Evolutionary conservation across 2,888 invertebrate genomes (phyloP).

Genomic region (Protophormia terraenovae): DNA sequence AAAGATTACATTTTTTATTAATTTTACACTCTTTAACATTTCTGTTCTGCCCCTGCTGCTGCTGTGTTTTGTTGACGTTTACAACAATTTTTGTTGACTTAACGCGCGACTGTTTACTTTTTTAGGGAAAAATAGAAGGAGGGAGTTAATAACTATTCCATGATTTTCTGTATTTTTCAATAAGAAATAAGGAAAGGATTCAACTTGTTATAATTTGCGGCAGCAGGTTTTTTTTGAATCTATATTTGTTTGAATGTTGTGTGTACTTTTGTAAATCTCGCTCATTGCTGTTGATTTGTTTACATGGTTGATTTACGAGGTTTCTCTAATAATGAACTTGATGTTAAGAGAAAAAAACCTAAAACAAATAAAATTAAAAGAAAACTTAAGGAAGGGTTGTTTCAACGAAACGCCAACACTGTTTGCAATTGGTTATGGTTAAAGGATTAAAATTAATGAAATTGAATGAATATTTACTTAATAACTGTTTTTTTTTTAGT

Average conservation of each 20-base stretch:
- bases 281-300: slow-evolving; percentile 61
- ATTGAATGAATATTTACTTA: slow-evolving; percentile 66
- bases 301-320: slow-evolving; percentile 64
- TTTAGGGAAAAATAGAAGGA: slow-evolving; percentile 9
- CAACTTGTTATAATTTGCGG: slow-evolving; percentile 60
- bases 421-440: slow-evolving; percentile 64
- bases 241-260: not conserved
- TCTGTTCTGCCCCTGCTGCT: not conserved
- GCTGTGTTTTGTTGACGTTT: slow-evolving; percentile 44
- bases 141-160: slow-evolving; percentile 26
- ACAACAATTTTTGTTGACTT: slow-evolving; percentile 55
- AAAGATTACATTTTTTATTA: not conserved
- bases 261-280: slow-evolving; percentile 38
- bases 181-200: slow-evolving; percentile 34
- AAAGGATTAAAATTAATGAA: slow-evolving; percentile 67
- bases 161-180: slow-evolving; percentile 34
- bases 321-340: slow-evolving; percentile 61
- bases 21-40: not conserved
- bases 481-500: slow-evolving; percentile 44
- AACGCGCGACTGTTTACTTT: slow-evolving; percentile 52
- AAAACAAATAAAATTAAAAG: slow-evolving; percentile 40
- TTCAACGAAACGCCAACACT: slow-evolving; percentile 18
- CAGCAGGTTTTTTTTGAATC: slow-evolving; percentile 47
- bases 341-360: slow-evolving; percentile 9
- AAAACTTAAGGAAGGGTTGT: slow-evolving; percentile 34